Percentiles rank a stretch among this genome's conserved stretches.
Conservation (phyloP, 2,888 invertebrate genomes). For the Agapostemon virescens region DNA sequence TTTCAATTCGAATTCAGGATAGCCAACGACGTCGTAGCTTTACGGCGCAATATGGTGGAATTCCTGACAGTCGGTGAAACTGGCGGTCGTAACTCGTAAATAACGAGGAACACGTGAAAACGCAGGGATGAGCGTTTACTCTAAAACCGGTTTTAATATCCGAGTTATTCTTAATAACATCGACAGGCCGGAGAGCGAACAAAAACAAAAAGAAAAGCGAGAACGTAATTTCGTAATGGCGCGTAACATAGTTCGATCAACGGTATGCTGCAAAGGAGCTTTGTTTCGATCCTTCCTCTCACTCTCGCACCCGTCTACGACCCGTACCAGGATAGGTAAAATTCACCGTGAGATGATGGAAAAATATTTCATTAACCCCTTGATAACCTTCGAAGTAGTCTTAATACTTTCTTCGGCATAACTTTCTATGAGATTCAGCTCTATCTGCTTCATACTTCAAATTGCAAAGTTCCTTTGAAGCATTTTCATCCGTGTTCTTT, state of each 20-base stretch:
- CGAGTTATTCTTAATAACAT: conserved; percentile 74
- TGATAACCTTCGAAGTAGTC: conserved; percentile 49
- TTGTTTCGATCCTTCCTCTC: conserved; percentile 27
- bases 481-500: conserved; percentile 23
- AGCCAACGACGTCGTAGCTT: conserved; percentile 44
- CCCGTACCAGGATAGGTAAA: conserved; percentile 18
- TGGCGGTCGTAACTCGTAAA: conserved; percentile 64
- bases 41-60: conserved; percentile 54
- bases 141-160: conserved; percentile 49
- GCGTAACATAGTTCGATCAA: conserved; percentile 69
- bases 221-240: conserved; percentile 70
- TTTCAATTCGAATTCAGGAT: conserved; percentile 64
- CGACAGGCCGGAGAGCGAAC: conserved; percentile 66
- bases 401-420: conserved; percentile 40
- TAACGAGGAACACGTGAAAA: conserved; percentile 67
- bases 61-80: conserved; percentile 58
- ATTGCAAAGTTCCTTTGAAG: conserved; percentile 31
- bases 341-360: conserved; percentile 30
- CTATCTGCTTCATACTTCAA: conserved; percentile 36
- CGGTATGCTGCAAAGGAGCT: conserved; percentile 43
- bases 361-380: conserved; percentile 57
- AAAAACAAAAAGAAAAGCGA: conserved; percentile 70
- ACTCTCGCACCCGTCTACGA: not conserved
- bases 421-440: conserved; percentile 33
- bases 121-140: conserved; percentile 56